Base-by-base conservation (phyloP, 2,113 vertebrate genomes). In the Lathamus discolor region DNA sequence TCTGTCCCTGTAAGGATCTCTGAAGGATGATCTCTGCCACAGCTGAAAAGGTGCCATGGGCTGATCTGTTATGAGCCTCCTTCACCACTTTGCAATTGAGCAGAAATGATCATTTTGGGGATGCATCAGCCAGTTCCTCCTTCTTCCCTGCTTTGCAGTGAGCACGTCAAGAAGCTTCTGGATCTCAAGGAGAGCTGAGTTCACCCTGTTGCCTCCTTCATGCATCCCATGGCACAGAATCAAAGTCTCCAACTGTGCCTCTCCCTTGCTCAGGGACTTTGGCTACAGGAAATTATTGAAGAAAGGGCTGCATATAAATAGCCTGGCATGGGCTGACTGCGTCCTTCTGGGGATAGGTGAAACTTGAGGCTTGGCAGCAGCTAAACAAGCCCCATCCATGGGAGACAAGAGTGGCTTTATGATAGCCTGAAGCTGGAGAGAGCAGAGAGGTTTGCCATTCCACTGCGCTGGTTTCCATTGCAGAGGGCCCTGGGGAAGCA, bases 221-320 rank as follows among this genome's bases (percentile, higher is more conserved):
- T 48, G 62, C 18, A 59, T 75, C 44, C 64, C 1, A 1, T 23
- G 61, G 64, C 64, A 86, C 37, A 57, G 55, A 91, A 81, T 83
- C 54, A 77, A 63, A 74, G 57, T 81, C 44, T 92, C 33, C 5
- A 2, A 2, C 73, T 77, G 68, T 91, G 80, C 29, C 16, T 64
- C 57, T 91, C 27, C 82, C 78, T 91, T 91, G 46, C 57, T 72
- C 82, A 82, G 57, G 33, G 59, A 68, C 62, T 92, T 66, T 6
- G 23, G 35, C 73, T 83, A 67, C 74, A 89, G 86, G 66, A 93
- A 93, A 90, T 77, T 31, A 74, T n/a, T 54, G 68, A 51, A 86
- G 68, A 93, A 82, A 4, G 6, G n/a, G 55, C 18, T 1, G 11
- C 18, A 17, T 55, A 70, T 59, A 77, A 93, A 75, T 70, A 83